These are phyloP conservation scores for Philonicus albiceps DNA, from an alignment of 2,888 invertebrate genomes.

Conservation along the genomic window DNA sequence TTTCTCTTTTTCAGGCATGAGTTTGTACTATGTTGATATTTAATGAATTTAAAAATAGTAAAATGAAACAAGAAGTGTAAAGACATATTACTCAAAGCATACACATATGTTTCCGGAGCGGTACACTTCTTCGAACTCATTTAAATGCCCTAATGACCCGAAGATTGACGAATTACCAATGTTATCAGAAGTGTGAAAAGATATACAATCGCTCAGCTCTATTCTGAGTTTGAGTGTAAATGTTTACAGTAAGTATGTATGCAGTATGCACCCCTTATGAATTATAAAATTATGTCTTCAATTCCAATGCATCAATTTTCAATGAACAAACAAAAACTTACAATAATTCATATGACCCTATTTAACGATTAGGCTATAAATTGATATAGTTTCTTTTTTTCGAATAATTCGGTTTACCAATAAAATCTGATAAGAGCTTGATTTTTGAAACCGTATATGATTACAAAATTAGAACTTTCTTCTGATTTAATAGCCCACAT, in stretches of 20 bases:
- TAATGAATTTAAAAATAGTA: background rate
- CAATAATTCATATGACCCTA: background rate
- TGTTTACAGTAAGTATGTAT: background rate
- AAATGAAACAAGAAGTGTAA: background rate
- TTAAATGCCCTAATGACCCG: background rate
- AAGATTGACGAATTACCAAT: background rate
- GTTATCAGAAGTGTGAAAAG: background rate
- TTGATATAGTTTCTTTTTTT: background rate
- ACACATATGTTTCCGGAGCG: background rate
- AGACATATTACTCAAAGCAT: background rate
- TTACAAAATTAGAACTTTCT: background rate
- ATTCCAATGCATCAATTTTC: background rate
- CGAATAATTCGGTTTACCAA: background rate
- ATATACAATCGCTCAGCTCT: background rate
- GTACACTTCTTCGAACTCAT: background rate
- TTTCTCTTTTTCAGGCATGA: background rate
- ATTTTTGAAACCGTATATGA: background rate
- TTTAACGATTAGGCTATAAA: background rate
- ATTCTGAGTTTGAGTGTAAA: background rate
- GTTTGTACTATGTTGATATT: background rate
- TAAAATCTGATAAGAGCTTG: background rate
- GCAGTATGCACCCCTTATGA: background rate
- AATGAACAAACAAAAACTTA: no score
- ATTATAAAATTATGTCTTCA: background rate
- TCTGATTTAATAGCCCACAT: background rate